Evolutionary conservation across 2,888 invertebrate species (phyloP).

Genomic region (Cremastobaeus sp.): DNA sequence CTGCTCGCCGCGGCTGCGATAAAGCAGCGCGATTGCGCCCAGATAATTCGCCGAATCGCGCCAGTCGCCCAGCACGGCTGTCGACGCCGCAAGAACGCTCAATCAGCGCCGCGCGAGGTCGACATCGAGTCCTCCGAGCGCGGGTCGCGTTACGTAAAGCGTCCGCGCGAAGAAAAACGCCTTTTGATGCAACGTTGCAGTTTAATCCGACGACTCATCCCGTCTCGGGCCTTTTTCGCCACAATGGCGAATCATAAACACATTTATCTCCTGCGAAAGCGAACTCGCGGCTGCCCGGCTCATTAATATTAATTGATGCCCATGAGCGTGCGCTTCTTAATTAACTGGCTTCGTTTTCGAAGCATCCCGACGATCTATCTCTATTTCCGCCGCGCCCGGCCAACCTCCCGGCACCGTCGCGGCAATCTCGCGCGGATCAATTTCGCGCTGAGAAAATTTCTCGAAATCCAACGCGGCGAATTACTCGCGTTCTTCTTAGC

Average conservation of each 20-base stretch:
- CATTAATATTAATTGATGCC: neutral
- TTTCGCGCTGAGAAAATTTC: slow-evolving; percentile 16
- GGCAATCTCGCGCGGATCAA: slow-evolving; percentile 14
- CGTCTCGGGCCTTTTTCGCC: neutral
- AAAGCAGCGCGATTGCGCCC: no score
- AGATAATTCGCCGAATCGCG: no score
- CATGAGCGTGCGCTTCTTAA: neutral
- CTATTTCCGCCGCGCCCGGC: neutral
- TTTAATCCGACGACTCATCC: slow-evolving; percentile 1
- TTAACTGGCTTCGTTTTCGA: neutral
- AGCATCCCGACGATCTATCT: neutral
- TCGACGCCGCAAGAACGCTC: no score
- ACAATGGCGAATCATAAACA: neutral
- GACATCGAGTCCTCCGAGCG: neutral
- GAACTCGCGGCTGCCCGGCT: neutral
- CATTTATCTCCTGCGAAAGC: neutral
- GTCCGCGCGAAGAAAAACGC: neutral
- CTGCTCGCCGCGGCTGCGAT: no score
- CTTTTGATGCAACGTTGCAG: slow-evolving; percentile 5
- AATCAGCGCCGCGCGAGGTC: neutral
- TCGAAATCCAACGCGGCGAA: slow-evolving; percentile 11
- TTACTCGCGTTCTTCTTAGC: slow-evolving; percentile 10
- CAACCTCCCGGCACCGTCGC: neutral
- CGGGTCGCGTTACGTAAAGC: neutral
- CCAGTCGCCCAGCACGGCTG: no score